Percentiles rank a stretch among this genome's conserved stretches.
Evolutionary conservation across 2,113 vertebrate species (phyloP).

Genomic region (Notarius quadriscutis): DNA sequence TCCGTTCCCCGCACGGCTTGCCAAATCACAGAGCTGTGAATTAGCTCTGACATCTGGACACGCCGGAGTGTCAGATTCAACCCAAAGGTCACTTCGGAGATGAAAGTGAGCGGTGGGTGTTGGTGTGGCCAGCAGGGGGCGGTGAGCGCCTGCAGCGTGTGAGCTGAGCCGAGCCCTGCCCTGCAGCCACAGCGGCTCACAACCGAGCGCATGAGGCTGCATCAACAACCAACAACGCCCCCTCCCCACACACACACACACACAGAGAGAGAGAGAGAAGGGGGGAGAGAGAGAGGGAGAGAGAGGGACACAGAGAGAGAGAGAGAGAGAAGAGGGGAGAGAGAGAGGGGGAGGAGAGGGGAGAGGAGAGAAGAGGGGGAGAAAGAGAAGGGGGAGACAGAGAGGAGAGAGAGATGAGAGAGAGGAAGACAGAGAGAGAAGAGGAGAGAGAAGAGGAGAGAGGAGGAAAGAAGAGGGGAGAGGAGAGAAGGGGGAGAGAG

Average conservation of each 20-base stretch:
- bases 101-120: background rate
- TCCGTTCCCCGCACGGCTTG: background rate
- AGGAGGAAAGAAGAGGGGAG: too few species aligned
- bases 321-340: background rate
- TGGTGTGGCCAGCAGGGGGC: slow-evolving; percentile 42
- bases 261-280: slow-evolving; percentile 2
- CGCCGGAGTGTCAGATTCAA: slow-evolving; percentile 6
- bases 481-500: too few species aligned
- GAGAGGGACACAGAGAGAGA: slow-evolving; percentile 1
- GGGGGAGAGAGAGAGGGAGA: background rate
- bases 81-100: slow-evolving; percentile 8
- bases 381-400: too few species aligned
- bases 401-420: too few species aligned
- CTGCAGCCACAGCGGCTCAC: slow-evolving; percentile 19
- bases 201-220: slow-evolving; percentile 28
- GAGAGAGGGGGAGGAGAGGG: too few species aligned
- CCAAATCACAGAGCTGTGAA: background rate
- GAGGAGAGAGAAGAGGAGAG: too few species aligned
- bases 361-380: too few species aligned
- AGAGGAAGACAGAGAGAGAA: too few species aligned
- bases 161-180: slow-evolving; percentile 14
- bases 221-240: slow-evolving; percentile 36
- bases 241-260: slow-evolving; percentile 8
- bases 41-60: slow-evolving; percentile 6
- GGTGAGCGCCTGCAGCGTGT: background rate